phyloP scores from a whole-genome alignment of 1,140 invertebrate genomes.

The Bathynomus jamesi region DNA sequence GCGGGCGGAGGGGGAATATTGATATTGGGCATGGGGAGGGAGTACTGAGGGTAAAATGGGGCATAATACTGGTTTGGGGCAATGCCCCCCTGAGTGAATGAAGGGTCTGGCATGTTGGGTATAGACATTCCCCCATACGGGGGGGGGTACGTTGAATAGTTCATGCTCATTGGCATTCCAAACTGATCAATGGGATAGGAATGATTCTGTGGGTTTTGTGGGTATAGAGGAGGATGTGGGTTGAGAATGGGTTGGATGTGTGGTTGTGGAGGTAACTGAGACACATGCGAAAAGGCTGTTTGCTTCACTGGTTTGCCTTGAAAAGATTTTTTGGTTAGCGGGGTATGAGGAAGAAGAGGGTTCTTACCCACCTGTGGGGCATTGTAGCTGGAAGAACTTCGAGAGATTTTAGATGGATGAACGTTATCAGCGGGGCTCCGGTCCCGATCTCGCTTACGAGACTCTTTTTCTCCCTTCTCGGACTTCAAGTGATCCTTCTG shows the following conservation, averaged over 20 bases:
- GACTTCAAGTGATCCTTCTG: constrained; percentile 28
- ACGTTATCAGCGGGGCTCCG: constrained; percentile 24
- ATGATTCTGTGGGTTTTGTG: no score
- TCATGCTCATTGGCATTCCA: not conserved
- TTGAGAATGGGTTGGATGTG: not conserved
- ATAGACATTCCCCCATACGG: not conserved
- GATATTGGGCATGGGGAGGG: not conserved
- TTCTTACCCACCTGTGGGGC: constrained; percentile 34
- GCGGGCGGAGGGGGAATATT: not conserved
- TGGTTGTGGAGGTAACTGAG: not conserved
- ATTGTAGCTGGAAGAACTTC: constrained; percentile 17
- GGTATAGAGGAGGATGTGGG: no score
- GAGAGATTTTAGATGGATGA: constrained; percentile 20
- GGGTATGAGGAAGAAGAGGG: not conserved
- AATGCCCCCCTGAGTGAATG: not conserved
- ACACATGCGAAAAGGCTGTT: not conserved
- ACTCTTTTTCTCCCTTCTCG: constrained; percentile 29
- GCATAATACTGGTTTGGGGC: not conserved
- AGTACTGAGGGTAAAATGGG: not conserved
- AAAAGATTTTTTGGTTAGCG: not conserved
- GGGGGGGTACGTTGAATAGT: not conserved
- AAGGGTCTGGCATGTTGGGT: not conserved
- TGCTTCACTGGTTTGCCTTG: not conserved
- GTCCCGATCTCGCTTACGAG: constrained; percentile 33
- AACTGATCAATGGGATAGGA: not conserved